Base-by-base conservation (phyloP, 2,113 vertebrate genomes). In the Grantiella picta region DNA sequence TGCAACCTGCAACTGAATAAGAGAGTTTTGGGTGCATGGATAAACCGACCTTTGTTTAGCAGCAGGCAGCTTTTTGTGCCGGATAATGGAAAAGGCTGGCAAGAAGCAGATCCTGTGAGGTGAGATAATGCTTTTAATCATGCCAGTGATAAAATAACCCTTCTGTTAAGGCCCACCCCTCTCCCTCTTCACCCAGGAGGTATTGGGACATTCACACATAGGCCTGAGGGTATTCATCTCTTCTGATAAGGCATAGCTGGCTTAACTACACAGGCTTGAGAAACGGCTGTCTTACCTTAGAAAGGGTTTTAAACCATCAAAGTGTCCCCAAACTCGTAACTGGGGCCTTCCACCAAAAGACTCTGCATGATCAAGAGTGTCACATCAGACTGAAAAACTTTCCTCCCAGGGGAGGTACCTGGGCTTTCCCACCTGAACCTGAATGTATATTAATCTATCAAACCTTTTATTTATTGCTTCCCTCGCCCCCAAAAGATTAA, bases 191-290 rank as follows among this genome's bases (percentile, higher is more conserved):
- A 11, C 44, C 2, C 15, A n/a, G 15, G 10, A 57, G 12, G 10
- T 45, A 24, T 14, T 36, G 5, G 2, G 36, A 24, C 10, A 36
- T 33, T 36, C 33, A 52, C 19, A 14, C 0, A 0, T 14, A 45
- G 23, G 33, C 19, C 23, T 66, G 38, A 52, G 20, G 42, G 15
- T 29, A n/a, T 60, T 29, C 5, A 59, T 60, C 33, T 44, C 45
- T 82, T 66, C 52, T 38, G 28, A n/a, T 5, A 24, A 73, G 28
- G 7, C 16, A 29, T n/a, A 73, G n/a, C 16, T 53, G 16, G 7
- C 11, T 52, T 19, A 45, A 38, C 7, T 29, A 10, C 9, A 28
- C 6, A 36, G 36, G 28, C 20, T 36, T 59, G 33, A 59, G 15
- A n/a, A 59, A 66, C 19, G 45, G 11, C 11, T n/a, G 1, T n/a